phyloP scores from a whole-genome alignment of 35 echinoderm and acorn worm species.

The Ptychodera flava region DNA sequence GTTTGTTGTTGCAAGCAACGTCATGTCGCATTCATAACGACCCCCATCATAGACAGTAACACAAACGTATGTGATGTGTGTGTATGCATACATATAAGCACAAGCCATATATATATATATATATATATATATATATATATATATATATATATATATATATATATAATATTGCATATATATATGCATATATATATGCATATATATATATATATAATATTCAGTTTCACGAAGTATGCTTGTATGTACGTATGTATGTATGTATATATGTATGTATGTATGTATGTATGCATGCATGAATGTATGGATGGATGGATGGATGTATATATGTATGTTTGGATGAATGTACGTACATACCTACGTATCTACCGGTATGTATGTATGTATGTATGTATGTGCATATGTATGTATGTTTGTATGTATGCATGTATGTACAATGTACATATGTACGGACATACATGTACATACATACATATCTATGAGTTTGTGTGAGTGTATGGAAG shows the following conservation, averaged over 20 bases:
- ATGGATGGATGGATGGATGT: background rate
- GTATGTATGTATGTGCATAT: background rate
- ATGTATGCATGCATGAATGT: background rate
- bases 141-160: too few species aligned
- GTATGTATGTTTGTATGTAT: background rate
- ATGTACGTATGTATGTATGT: background rate
- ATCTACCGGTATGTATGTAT: conserved; percentile 2
- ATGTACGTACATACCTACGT: background rate
- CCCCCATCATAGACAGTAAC: too few species aligned
- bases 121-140: too few species aligned
- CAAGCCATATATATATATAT: too few species aligned
- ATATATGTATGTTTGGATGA: background rate
- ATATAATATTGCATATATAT: too few species aligned
- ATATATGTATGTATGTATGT: background rate
- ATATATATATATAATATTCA: too few species aligned
- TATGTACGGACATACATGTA: background rate
- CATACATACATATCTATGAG: background rate
- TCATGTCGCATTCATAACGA: too few species aligned
- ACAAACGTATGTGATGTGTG: too few species aligned
- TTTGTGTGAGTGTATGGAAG: too few species aligned
- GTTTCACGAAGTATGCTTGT: background rate
- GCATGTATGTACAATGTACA: background rate
- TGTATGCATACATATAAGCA: too few species aligned
- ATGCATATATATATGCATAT: too few species aligned
- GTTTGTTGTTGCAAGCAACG: too few species aligned